Evolutionary conservation across 2,113 vertebrate genomes (phyloP), one percentile per base, ranked within the genome.

Genomic region (Mormyrus lacerda): DNA sequence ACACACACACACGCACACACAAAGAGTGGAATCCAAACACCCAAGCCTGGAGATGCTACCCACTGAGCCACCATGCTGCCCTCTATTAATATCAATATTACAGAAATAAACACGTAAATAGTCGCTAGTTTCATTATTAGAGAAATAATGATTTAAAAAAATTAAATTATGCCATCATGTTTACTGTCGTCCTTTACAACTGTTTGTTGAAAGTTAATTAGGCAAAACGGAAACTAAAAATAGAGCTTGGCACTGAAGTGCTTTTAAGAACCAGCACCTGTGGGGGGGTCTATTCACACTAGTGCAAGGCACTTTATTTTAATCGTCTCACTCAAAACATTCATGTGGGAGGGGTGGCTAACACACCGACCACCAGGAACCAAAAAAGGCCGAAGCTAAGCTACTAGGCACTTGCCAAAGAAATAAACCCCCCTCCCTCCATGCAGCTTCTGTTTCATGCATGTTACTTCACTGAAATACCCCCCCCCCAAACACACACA

Each of bases 201-300:
- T 35, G 47, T 87, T 51, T 87, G 85, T 15, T 35, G 83, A 85
- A 47, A 85, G 83, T 85, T 87, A 51, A 87, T 51, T 87, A 51
- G 13, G 47, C 85, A 87, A 87, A 87, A 55, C n/a, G 27, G 27
- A 53, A 53, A 47, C 44, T 45, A 51, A 51, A 42, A n/a, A 87
- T n/a, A 35, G 31, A 55, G 85, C 27, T 27, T 4, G 17, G 11
- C 17, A 85, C 10, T 53, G 50, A 47, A 55, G 48, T 53, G 47
- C 79, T 84, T 84, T 84, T n/a, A 84, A 84, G 79, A n/a, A 84
- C 19, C 44, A 51, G 4, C 24, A 55, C 85, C 69, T 27, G 5
- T 87, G 85, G 27, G n/a, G 48, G 24, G 47, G n/a, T 21, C 47
- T 17, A 19, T 51, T 19, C 85, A 51, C 50, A 45, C 21, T 85